Base-by-base conservation (phyloP, 2,888 invertebrate species). In the Chymomyza amoena region DNA sequence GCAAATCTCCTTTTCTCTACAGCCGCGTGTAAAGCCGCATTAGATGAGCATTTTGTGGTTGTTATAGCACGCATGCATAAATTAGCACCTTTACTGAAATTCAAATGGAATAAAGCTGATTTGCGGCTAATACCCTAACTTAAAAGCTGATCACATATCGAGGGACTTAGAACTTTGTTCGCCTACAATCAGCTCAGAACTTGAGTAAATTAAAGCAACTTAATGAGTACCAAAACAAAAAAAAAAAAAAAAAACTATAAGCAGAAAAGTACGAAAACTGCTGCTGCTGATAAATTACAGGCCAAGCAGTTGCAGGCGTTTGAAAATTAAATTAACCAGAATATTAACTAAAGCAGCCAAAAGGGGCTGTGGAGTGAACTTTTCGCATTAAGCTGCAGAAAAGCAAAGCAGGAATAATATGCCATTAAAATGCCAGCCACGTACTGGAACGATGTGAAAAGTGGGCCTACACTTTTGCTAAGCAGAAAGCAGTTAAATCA, bases 401-500 rank as follows among this genome's bases (percentile, higher is more conserved):
- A 57, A 57, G 25, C 10, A 57, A 54, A 54, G 20, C 54, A 54
- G 54, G 51, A 20, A 63, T 73, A 74, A 72, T 69, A 61, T 61
- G 68, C 70, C 72, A 84, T 84, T 84, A 75, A 69, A 77, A 84
- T 84, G 81, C 81, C 70, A 73, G 74, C 76, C 84, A 84, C 84
- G 84, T 84, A 72, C 52, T 67, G 61, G 64, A 79, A 83, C 64
- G 81, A 80, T 80, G 77, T 81, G 83, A 76, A 80, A 84, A 84
- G 70, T 72, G 75, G 73, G 81, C 80, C 79, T 80, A 72, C 66
- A 68, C 52, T 54, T 16, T 54, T 54, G 54, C 18, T 20, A 16
- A 57, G 57, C 57, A 18, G 25, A 15, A 57, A 57, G 28, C 57
- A 57, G 57, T 57, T 57, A 57, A 57, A 25, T 45, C 39, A 45